Base-by-base conservation (phyloP, 2,797 vertebrate genomes). In the Sebastolobus alascanus region DNA sequence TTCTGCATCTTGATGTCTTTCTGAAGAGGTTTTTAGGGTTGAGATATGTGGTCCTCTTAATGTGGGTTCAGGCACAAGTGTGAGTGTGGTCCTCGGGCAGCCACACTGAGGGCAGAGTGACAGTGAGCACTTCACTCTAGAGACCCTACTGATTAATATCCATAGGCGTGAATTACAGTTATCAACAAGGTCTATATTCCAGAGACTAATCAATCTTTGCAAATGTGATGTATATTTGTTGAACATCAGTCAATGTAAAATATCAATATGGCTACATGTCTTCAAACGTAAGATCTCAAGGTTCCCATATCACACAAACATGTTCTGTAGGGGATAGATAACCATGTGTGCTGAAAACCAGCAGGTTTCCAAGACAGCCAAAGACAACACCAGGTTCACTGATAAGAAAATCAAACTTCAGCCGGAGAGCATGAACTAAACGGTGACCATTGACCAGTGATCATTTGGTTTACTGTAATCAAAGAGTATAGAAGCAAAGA, bases 321-420 rank as follows among this genome's bases (percentile, higher is more conserved):
- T 46, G 37, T 60, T 75, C 31, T 58, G 54, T 73, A 76, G 65
- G 29, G 8, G 38, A 70, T 10, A 8, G 16, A 55, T 35, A 16
- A 50, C 25, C 50, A 38, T 29, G 59, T 54, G n/a, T 35, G 64
- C 25, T 61, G 55, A 80, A 58, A 68, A 71, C 5, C 72, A 43
- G 46, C 65, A 71, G 56, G 79, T 88, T 76, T 78, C 83, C 72
- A 80, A 79, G 61, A 54, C 84, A 77, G 81, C 80, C 46, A 40
- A 55, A 68, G 55, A 68, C 75, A 73, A 68, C 64, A 69, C 46
- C 50, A 69, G 58, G 4, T 73, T 60, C 18, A 16, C 58, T 80
- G 46, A 79, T 78, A 10, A 55, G 66, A 18, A 33, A 80, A 79
- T 18, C 3, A 29, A 50, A 35, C 22, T 54, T 73, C 40, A 73